These are phyloP conservation scores for Diabrotica undecimpunctata DNA, from an alignment of 1,140 invertebrate species.

Conservation along the genomic window DNA sequence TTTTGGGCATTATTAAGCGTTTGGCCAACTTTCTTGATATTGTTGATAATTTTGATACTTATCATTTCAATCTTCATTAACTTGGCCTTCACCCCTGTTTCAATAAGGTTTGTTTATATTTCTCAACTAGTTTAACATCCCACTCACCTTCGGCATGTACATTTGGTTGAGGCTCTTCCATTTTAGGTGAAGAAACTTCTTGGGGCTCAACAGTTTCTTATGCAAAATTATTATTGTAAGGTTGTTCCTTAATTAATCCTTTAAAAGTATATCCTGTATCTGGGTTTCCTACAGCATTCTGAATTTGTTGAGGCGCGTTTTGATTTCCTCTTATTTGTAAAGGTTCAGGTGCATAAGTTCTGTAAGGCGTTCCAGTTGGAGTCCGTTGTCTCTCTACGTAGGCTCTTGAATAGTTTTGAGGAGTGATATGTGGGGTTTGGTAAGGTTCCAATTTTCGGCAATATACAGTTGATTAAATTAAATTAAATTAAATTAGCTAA, in stretches of 20 bases:
- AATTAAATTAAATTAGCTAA: no score
- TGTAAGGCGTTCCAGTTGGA: no score
- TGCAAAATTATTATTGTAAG: no score
- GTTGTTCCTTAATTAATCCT: neutral
- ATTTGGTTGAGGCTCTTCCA: neutral
- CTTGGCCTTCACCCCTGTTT: neutral
- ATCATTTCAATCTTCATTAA: neutral
- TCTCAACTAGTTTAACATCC: neutral
- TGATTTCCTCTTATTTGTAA: neutral
- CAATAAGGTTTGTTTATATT: constrained; percentile 2
- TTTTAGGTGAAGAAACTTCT: neutral
- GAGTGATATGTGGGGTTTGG: neutral
- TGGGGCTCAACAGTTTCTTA: neutral
- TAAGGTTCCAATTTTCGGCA: no score
- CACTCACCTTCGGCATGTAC: neutral
- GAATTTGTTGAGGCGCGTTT: neutral
- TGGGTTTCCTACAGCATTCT: neutral
- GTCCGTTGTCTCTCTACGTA: neutral
- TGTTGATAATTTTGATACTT: neutral
- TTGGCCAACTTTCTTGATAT: neutral
- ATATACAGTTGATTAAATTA: no score
- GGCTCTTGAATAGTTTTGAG: neutral
- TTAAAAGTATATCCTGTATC: neutral
- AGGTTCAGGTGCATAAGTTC: neutral
- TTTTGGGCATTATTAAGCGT: no score